Percentiles rank a stretch among this genome's conserved stretches.
phyloP scores from a whole-genome alignment of 2,113 vertebrate species.

The Pachycephala philippinensis region DNA sequence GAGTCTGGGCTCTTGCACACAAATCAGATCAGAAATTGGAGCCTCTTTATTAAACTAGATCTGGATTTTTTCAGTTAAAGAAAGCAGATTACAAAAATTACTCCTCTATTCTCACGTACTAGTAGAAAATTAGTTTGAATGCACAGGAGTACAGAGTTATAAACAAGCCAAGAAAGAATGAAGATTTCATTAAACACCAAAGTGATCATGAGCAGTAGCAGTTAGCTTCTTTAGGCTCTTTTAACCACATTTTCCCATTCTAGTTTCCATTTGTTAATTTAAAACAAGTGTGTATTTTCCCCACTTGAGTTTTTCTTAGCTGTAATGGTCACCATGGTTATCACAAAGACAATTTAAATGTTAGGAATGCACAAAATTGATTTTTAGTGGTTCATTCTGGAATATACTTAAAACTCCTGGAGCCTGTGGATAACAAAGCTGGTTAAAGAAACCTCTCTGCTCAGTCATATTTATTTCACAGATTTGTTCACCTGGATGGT shows the following conservation, averaged over 20 bases:
- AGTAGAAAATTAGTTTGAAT: background rate
- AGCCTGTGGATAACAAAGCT: background rate
- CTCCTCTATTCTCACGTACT: background rate
- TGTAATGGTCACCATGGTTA: constrained; percentile 13
- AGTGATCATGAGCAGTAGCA: background rate
- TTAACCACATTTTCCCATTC: background rate
- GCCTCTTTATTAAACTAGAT: background rate
- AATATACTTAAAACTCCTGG: background rate
- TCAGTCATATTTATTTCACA: background rate
- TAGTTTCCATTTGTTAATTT: background rate
- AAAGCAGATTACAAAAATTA: background rate
- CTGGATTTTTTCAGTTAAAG: background rate
- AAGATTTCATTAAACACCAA: background rate
- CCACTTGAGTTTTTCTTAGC: background rate
- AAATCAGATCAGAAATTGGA: background rate
- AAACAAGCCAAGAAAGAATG: background rate
- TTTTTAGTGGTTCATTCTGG: background rate
- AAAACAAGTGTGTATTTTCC: background rate
- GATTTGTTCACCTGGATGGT: background rate
- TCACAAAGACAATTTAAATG: constrained; percentile 5
- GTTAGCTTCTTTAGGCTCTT: background rate
- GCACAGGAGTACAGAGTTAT: background rate
- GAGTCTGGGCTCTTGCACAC: background rate
- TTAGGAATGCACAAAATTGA: background rate
- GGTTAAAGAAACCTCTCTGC: background rate